Evolutionary conservation across 2,888 invertebrate genomes (phyloP).

Genomic region (Drosophila anceps): DNA sequence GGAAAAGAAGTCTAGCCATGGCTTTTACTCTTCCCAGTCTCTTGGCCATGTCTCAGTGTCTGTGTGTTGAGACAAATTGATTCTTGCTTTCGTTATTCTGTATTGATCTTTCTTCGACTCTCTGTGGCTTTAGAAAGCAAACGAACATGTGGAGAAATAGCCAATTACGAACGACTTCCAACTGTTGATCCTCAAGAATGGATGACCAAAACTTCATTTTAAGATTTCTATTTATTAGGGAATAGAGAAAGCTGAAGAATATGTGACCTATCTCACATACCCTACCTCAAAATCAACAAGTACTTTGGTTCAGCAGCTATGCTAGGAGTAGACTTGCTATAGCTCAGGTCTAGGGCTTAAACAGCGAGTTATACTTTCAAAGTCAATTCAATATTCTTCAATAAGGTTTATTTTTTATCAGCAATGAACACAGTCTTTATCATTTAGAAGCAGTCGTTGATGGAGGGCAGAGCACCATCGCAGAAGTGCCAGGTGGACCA

Average conservation of each 20-base stretch:
- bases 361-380: too few relatives aligned
- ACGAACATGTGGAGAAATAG: slow-evolving; percentile 37
- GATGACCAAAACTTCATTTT: slow-evolving; percentile 24
- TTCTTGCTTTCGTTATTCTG: slow-evolving; percentile 55
- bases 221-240: slow-evolving; percentile 20
- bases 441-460: slow-evolving; percentile 73
- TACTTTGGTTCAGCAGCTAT: too few relatives aligned
- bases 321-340: too few relatives aligned
- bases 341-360: too few relatives aligned
- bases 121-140: slow-evolving; percentile 53
- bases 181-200: slow-evolving; percentile 18
- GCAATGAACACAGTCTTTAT: not conserved
- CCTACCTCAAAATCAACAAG: not conserved
- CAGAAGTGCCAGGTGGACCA: slow-evolving; percentile 81
- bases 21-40: slow-evolving; percentile 37
- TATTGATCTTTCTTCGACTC: slow-evolving; percentile 29
- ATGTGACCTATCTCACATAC: not conserved
- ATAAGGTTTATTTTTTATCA: slow-evolving; percentile 22
- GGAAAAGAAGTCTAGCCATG: slow-evolving; percentile 64
- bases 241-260: not conserved
- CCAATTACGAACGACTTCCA: slow-evolving; percentile 47
- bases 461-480: slow-evolving; percentile 67
- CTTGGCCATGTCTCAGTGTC: slow-evolving; percentile 3
- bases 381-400: not conserved
- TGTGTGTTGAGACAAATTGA: slow-evolving; percentile 41